Evolutionary conservation across 1,140 invertebrate species (phyloP).

Genomic region (Semibalanus balanoides): DNA sequence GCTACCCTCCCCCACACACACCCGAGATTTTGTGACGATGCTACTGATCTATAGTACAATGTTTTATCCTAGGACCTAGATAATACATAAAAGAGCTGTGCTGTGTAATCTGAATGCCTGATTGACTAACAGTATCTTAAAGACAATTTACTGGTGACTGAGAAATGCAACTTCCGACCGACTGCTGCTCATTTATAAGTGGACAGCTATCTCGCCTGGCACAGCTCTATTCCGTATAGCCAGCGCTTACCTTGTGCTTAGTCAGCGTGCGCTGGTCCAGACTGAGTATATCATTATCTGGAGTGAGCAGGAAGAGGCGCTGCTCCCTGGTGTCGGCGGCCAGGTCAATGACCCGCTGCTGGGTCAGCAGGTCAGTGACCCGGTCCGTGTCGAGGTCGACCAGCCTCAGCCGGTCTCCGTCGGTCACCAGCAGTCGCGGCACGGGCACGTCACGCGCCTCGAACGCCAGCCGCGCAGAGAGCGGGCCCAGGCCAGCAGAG

Average conservation of each 20-base stretch:
- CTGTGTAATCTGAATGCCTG: too few relatives aligned
- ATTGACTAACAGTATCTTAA: too few relatives aligned
- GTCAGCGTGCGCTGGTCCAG: not conserved
- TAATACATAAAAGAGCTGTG: too few relatives aligned
- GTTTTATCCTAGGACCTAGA: too few relatives aligned
- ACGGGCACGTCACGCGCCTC: constrained; percentile 37
- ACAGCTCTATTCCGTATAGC: too few relatives aligned
- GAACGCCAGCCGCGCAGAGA: constrained; percentile 34
- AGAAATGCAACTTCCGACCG: too few relatives aligned
- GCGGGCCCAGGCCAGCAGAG: constrained; percentile 50
- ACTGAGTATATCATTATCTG: not conserved
- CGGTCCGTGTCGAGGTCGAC: constrained; percentile 23
- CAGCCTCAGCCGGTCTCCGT: constrained; percentile 24
- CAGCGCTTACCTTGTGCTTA: constrained; percentile 19
- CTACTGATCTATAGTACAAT: too few relatives aligned
- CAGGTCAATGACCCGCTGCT: not conserved
- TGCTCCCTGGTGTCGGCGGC: constrained; percentile 25
- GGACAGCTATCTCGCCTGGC: too few relatives aligned
- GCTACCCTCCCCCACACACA: too few relatives aligned
- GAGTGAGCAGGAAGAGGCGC: constrained; percentile 17
- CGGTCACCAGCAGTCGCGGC: constrained; percentile 38
- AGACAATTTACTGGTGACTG: too few relatives aligned
- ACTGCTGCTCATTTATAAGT: too few relatives aligned
- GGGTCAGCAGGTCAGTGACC: constrained; percentile 32
- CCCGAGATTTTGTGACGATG: too few relatives aligned